Base-by-base conservation (phyloP, 2,888 invertebrate species). In the Hecatera dysodea region DNA sequence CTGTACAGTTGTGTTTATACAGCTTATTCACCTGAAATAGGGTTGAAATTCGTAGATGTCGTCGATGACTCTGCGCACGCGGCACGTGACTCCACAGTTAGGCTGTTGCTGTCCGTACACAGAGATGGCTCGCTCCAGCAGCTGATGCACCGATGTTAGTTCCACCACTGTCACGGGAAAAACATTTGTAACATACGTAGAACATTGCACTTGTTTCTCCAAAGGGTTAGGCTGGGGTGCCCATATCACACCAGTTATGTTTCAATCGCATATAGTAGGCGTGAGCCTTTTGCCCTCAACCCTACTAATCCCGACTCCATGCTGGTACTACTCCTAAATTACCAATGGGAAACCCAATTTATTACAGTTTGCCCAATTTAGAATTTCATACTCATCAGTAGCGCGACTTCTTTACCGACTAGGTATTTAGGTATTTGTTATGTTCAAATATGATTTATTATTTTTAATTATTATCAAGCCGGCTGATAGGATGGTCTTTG, bases 1-100 rank as follows among this genome's bases (percentile, higher is more conserved):
- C 27, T 42, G 11, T 50, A 55, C 12, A 12, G 63, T 24, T 24
- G 11, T 50, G 56, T 27, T 48, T 1, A 1, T 33, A 27, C 27
- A 27, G 36, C 63, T 77, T 84, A 84, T 84, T 81, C 27, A 96
- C 96, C 94, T 93, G 86, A 89, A 88, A 90, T 96, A 96, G n/a
- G 96, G 95, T 88, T 96, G 93, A 80, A 95, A 95, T 72, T 95
- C 92, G 89, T 96, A 96, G 48, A 96, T 90, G 76, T 94, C 94
- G 73, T 96, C 95, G 71, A 96, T 83, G 46, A 96, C 95, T 79
- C 94, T 90, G 66, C 93, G 92, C 69, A 96, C 89, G 68, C 96
- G 94, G 85, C 97, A 97, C 63, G 92, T 89, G 72, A 96, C 80
- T 27, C 94, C 93, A 79, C 96, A 96, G 52, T 88, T 83, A n/a